These are phyloP conservation scores for Cistogaster globosa DNA, from an alignment of 2,888 invertebrate species.

Conservation along the genomic window DNA sequence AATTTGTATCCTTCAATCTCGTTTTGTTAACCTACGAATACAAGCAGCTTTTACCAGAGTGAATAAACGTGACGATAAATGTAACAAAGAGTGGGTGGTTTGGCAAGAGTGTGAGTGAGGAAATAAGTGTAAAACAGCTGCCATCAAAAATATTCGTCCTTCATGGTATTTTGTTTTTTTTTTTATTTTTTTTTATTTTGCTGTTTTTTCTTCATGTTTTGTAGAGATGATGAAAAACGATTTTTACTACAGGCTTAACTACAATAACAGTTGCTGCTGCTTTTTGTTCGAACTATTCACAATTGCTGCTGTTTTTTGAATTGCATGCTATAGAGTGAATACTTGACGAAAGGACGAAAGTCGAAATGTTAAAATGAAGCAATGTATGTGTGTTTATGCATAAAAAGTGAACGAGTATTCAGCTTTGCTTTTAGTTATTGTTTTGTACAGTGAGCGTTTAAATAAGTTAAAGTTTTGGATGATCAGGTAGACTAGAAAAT, in stretches of 20 bases:
- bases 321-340: not conserved
- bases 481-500: not conserved
- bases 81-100: not conserved
- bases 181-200: slow-evolving; percentile 7
- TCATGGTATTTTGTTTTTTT: slow-evolving; percentile 64
- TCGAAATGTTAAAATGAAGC: not conserved
- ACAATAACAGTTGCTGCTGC: slow-evolving; percentile 14
- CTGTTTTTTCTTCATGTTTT: slow-evolving; percentile 25
- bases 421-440: not conserved
- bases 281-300: not conserved
- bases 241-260: slow-evolving; percentile 50
- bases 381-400: not conserved
- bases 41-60: slow-evolving; percentile 13
- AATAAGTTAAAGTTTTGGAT: not conserved
- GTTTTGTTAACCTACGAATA: slow-evolving; percentile 48
- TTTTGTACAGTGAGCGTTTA: slow-evolving; percentile 6
- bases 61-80: slow-evolving; percentile 16
- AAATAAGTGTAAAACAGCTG: slow-evolving; percentile 62
- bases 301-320: slow-evolving; percentile 19
- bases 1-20: slow-evolving; percentile 64
- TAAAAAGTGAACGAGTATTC: slow-evolving; percentile 17
- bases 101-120: not conserved
- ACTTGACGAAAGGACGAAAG: slow-evolving; percentile 56
- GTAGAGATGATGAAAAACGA: slow-evolving; percentile 62
- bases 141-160: slow-evolving; percentile 72